Base-by-base conservation (phyloP, 2,797 vertebrate species). In the Heliangelus exortis region DNA sequence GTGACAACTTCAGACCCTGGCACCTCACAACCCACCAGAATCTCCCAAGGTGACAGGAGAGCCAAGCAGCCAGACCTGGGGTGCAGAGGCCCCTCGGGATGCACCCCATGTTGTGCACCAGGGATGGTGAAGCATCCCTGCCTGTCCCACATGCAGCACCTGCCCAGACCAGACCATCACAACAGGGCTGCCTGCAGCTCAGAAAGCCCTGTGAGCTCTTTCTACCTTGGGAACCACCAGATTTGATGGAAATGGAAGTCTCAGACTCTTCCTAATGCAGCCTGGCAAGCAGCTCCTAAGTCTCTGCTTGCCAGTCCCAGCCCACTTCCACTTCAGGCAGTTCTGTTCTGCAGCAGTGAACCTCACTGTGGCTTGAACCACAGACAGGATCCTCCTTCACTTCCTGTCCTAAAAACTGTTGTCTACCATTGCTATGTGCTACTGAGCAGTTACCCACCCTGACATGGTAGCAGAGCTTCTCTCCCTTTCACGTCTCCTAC, bases 21-120 rank as follows among this genome's bases (percentile, higher is more conserved):
- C 17, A 6, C 12, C 61, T 16, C 22, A 7, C 36, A 58, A 4
- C 12, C 14, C 36, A 47, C 7, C 3, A 2, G 18, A 25, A 8
- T 16, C 3, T 47, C 31, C 59, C 2, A 7, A 63, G 12, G 4
- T 3, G 4, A 76, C 8, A 26, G 47, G 33, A 74, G 33, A 81
- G 31, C 26, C 1, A 4, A 0, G 2, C 59, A 45, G 55, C 34
- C 41, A 87, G 45, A 48, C 10, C 2, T 25, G 15, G 25, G 33
- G 15, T 10, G 4, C 2, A 22, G 26, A 63, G 16, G 19, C 6
- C 21, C 10, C 51, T 75, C n/a, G 3, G 55, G 23, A 19, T 63
- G 48, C 43, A 54, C 15, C 17, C 34, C 26, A 0, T 3, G 10
- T n/a, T 0, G 0, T 47, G 53, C 58, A 26, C 10, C 33, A 79